Percentiles rank a stretch among this genome's conserved stretches.
phyloP scores from a whole-genome alignment of 1,140 invertebrate species.

The Apis dorsata region DNA sequence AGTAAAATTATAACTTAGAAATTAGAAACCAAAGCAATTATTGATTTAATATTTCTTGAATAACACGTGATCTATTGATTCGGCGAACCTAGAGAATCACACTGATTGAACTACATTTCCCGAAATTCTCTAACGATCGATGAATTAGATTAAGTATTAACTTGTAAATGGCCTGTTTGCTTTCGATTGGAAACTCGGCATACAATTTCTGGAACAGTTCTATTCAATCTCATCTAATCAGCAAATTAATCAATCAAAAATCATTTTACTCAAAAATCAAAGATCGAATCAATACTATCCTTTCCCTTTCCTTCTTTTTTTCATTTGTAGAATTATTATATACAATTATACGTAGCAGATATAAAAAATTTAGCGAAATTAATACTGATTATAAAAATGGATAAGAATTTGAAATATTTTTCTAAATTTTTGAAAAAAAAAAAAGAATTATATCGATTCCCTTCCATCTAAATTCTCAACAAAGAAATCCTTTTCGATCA shows the following conservation, averaged over 20 bases:
- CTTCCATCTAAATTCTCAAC: no score
- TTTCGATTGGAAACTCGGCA: background rate
- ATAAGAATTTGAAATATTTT: background rate
- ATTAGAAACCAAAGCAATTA: no score
- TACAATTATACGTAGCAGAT: no score
- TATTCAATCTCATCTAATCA: background rate
- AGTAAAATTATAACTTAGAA: no score
- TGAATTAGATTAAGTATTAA: slow-evolving; percentile 20
- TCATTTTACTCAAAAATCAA: background rate
- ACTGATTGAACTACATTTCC: slow-evolving; percentile 2
- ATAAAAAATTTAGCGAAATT: no score
- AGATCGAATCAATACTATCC: background rate
- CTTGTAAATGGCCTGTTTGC: slow-evolving; percentile 20
- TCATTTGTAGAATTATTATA: no score
- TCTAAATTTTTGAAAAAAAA: no score
- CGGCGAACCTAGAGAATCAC: background rate
- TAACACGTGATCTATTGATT: background rate
- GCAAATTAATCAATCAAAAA: background rate
- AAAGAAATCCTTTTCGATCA: no score
- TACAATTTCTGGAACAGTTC: background rate
- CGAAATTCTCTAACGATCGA: background rate
- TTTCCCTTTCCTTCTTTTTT: no score
- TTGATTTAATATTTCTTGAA: no score
- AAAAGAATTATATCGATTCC: no score
- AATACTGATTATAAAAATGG: no score